Percentiles rank a stretch among this genome's conserved stretches.
Evolutionary conservation across 2,797 vertebrate genomes (phyloP).

Genomic region (Trichosurus vulpecula): DNA sequence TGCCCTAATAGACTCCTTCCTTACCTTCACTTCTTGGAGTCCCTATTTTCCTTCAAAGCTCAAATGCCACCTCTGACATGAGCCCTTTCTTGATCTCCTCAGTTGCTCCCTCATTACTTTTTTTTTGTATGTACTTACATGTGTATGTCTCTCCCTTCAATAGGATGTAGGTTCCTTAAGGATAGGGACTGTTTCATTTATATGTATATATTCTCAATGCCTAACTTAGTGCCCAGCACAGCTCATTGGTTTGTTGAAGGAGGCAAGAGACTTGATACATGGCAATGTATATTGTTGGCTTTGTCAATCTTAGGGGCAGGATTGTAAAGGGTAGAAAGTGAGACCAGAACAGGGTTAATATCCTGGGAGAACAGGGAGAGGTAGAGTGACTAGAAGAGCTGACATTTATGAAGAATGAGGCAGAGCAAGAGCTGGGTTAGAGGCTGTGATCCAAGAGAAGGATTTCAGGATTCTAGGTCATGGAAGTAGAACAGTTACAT

Average conservation of each 20-base stretch:
- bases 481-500: no score
- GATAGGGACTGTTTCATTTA: no score
- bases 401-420: no score
- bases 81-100: not conserved
- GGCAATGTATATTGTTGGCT: no score
- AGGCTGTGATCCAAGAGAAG: no score
- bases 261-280: not conserved
- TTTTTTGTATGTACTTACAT: not conserved
- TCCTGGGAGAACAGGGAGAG: no score
- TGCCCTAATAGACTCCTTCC: not conserved
- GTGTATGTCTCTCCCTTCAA: not conserved
- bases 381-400: no score
- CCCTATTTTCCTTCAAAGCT: not conserved
- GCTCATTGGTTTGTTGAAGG: not conserved
- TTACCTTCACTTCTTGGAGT: not conserved
- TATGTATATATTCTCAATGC: not conserved
- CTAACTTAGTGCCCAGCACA: not conserved
- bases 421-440: no score
- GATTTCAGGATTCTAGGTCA: no score
- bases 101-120: not conserved
- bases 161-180: not conserved
- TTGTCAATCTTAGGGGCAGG: no score
- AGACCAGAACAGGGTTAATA: no score
- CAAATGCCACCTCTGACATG: not conserved
- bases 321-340: no score